Conservation (phyloP, 2,888 invertebrate species). For the Pedicia rivosa region DNA sequence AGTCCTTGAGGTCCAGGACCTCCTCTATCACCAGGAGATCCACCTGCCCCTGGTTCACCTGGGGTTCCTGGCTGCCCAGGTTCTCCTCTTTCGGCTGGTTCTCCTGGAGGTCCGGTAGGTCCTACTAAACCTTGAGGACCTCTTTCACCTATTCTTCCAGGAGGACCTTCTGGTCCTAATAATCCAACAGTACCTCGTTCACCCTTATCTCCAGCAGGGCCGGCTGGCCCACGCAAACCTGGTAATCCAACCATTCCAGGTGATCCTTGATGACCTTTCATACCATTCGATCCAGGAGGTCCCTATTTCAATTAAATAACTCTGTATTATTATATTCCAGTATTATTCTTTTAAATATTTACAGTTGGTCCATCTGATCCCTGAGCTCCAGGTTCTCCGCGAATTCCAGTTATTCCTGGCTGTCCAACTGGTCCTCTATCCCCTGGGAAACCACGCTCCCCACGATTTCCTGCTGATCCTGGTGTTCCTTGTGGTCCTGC, state of each 20-base stretch:
- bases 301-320: slow-evolving; percentile 23
- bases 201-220: slow-evolving; percentile 45
- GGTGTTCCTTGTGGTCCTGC: slow-evolving; percentile 47
- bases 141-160: slow-evolving; percentile 55
- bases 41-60: slow-evolving; percentile 56
- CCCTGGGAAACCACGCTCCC: slow-evolving; percentile 56
- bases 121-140: slow-evolving; percentile 62
- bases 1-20: slow-evolving; percentile 51
- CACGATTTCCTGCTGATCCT: slow-evolving; percentile 44
- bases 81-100: slow-evolving; percentile 66
- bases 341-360: slow-evolving; percentile 16
- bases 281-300: slow-evolving; percentile 45
- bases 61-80: slow-evolving; percentile 53
- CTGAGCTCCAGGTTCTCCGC: slow-evolving; percentile 35
- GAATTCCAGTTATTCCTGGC: slow-evolving; percentile 31
- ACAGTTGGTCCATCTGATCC: slow-evolving; percentile 44
- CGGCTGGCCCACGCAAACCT: slow-evolving; percentile 51
- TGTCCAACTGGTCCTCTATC: slow-evolving; percentile 55
- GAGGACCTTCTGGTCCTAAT: slow-evolving; percentile 54
- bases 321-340: background rate
- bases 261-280: slow-evolving; percentile 61
- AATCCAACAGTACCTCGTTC: slow-evolving; percentile 46
- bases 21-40: slow-evolving; percentile 59
- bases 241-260: slow-evolving; percentile 67
- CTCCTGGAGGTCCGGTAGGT: slow-evolving; percentile 60